A percentile compares a stretch with the other conserved stretches of the same genome.
These are phyloP conservation scores for Pachypanchax playfairii DNA, from an alignment of 2,113 vertebrate species.

Conservation along the genomic window DNA sequence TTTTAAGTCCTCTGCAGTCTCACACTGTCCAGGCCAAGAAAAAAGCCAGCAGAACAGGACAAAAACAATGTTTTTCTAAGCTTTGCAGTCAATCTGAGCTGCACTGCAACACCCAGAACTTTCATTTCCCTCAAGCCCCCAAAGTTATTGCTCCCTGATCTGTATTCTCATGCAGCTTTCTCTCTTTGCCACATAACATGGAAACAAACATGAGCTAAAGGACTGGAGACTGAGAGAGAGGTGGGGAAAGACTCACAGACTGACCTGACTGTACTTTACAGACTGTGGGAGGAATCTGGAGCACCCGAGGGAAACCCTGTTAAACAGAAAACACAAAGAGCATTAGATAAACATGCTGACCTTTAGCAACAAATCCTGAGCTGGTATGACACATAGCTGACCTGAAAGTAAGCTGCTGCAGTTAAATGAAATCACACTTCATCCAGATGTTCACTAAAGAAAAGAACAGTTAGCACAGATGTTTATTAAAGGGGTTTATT, in stretches of 20 bases:
- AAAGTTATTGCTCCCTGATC: slow-evolving; percentile 55
- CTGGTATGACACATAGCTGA: background rate
- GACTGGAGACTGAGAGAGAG: too few relatives aligned
- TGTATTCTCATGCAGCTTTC: slow-evolving; percentile 20
- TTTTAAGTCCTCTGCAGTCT: slow-evolving; percentile 24
- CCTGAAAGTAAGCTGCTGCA: slow-evolving; percentile 4
- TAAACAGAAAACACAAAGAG: background rate
- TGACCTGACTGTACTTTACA: background rate
- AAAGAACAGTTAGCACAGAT: too few relatives aligned
- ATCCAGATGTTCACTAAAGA: too few relatives aligned
- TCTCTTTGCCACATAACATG: slow-evolving; percentile 2
- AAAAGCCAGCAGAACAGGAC: slow-evolving; percentile 25
- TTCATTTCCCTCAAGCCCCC: slow-evolving; percentile 50
- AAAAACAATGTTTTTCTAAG: slow-evolving; percentile 56
- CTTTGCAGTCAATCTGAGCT: slow-evolving; percentile 16
- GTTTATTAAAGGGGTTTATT: too few relatives aligned
- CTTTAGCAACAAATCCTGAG: slow-evolving; percentile 1
- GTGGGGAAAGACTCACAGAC: background rate
- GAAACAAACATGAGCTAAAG: too few relatives aligned
- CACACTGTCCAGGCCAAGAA: background rate
- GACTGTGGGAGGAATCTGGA: background rate
- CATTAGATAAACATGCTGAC: background rate
- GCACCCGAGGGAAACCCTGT: background rate
- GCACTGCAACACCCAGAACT: slow-evolving; percentile 28
- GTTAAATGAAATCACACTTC: too few relatives aligned